Percentiles rank a stretch among this genome's conserved stretches.
phyloP scores from a whole-genome alignment of 2,797 vertebrate species.

The Pangasius mekongensis region DNA sequence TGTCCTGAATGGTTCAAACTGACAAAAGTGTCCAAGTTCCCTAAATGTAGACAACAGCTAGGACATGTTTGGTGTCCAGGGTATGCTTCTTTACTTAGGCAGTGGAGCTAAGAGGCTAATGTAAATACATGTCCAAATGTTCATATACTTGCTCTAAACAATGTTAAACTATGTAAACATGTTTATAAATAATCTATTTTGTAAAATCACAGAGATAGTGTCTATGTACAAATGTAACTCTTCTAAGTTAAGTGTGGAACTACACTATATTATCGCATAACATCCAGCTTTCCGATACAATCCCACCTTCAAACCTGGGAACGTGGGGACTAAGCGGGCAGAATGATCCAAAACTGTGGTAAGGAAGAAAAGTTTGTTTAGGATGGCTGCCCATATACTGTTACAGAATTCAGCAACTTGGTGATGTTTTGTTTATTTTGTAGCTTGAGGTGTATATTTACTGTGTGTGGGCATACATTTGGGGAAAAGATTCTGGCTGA shows the following conservation, averaged over 20 bases:
- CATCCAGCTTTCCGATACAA: background rate
- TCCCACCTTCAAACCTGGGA: background rate
- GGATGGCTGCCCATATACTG: background rate
- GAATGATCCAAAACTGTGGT: background rate
- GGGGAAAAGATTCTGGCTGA: background rate
- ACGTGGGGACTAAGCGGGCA: background rate
- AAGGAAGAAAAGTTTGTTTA: background rate
- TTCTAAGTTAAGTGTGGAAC: background rate
- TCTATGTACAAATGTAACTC: background rate
- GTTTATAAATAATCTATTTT: background rate
- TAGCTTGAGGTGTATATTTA: background rate
- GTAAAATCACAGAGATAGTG: background rate
- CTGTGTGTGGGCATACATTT: background rate
- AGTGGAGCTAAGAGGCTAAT: background rate
- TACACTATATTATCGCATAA: background rate
- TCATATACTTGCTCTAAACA: background rate
- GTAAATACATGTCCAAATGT: background rate
- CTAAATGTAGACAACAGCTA: background rate
- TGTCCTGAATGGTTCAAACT: background rate
- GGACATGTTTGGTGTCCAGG: background rate
- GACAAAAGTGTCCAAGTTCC: background rate
- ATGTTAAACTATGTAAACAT: background rate
- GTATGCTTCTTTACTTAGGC: background rate
- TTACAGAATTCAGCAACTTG: background rate
- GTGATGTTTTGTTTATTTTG: background rate